A percentile compares a stretch with the other conserved stretches of the same genome.
These are phyloP conservation scores for Nebria salina DNA, from an alignment of 2,888 invertebrate genomes.

Conservation along the genomic window DNA sequence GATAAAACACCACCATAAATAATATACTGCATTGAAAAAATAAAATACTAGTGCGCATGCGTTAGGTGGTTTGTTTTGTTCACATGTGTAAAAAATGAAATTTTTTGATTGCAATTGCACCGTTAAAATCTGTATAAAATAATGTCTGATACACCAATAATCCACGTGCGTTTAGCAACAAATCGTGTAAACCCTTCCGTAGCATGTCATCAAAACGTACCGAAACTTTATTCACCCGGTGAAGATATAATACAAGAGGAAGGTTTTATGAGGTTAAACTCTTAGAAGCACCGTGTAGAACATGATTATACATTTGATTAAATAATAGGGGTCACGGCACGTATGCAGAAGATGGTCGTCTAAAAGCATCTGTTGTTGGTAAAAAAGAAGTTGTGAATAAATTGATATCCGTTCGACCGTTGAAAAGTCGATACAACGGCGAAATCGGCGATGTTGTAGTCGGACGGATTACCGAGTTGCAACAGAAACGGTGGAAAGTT, in stretches of 20 bases:
- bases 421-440: conserved; percentile 90
- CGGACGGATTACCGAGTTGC: conserved; percentile 93
- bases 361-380: conserved; percentile 95
- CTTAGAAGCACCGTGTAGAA: conserved; percentile 6
- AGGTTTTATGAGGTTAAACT: conserved; percentile 81
- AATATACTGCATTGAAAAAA: too few species aligned
- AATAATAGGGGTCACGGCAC: conserved; percentile 92
- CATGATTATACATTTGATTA: conserved; percentile 20
- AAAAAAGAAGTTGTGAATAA: conserved; percentile 94
- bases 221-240: conserved; percentile 84
- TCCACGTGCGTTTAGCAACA: conserved; percentile 71
- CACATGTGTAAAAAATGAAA: not conserved
- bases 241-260: conserved; percentile 85
- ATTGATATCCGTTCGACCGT: conserved; percentile 88
- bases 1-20: too few species aligned
- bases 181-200: conserved; percentile 72
- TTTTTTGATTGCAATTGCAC: not conserved
- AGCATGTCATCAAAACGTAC: conserved; percentile 67
- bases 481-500: conserved; percentile 94
- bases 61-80: not conserved
- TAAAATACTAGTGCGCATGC: not conserved
- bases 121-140: not conserved
- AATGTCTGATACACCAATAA: conserved; percentile 57
- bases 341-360: conserved; percentile 81
- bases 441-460: conserved; percentile 98